Percentiles rank a stretch among this genome's conserved stretches.
phyloP scores from a whole-genome alignment of 2,888 invertebrate species.

The Noctua pronuba region DNA sequence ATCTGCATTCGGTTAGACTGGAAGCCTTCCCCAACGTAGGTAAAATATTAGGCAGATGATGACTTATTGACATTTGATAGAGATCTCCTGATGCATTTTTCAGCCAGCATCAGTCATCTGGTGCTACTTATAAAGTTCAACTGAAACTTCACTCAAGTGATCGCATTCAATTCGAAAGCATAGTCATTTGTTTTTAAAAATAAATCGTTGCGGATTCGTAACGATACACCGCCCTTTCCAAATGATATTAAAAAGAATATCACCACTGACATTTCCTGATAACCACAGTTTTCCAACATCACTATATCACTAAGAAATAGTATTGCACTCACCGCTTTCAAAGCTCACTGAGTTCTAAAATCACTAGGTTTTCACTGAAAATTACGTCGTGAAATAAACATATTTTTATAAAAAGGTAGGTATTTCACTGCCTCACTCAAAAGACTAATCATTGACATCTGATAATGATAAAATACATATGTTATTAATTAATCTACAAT shows the following conservation, averaged over 20 bases:
- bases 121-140: not conserved
- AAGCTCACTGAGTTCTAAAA: constrained; percentile 14
- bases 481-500: constrained; percentile 59
- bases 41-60: not conserved
- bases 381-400: constrained; percentile 1
- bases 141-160: too few relatives aligned
- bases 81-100: not conserved
- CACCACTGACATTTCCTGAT: not conserved
- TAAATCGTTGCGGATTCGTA: not conserved
- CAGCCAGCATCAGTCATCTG: not conserved
- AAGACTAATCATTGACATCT: constrained; percentile 45
- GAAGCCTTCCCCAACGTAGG: not conserved
- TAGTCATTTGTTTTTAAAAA: not conserved
- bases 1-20: not conserved
- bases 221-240: too few relatives aligned
- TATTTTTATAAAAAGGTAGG: constrained; percentile 13
- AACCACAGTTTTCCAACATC: not conserved
- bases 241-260: not conserved
- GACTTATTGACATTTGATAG: not conserved
- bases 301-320: not conserved
- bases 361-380: constrained; percentile 34
- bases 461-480: constrained; percentile 57
- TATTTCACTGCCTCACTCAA: constrained; percentile 11
- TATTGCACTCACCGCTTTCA: constrained; percentile 32
- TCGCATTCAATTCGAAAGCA: not conserved